A percentile compares a stretch with the other conserved stretches of the same genome.
Conservation (phyloP, 2,888 invertebrate species). For the Drosophila mulleri region DNA sequence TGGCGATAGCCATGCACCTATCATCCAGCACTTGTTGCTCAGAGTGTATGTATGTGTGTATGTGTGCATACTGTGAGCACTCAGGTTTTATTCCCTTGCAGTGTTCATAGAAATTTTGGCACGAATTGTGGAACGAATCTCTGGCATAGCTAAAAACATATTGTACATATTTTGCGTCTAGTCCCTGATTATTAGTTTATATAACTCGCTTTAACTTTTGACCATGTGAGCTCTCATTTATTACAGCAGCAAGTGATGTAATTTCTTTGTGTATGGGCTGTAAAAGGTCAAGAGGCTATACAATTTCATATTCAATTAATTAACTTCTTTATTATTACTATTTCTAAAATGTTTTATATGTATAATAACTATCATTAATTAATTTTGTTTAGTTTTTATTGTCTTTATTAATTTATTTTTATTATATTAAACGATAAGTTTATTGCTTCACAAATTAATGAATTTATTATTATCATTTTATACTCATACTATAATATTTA, state of each 20-base stretch:
- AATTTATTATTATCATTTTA: no score
- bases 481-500: no score
- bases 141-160: background rate
- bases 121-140: conserved; percentile 16
- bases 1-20: conserved; percentile 27
- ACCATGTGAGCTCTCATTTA: background rate
- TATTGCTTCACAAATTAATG: no score
- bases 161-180: background rate
- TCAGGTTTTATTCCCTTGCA: conserved; percentile 17
- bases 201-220: background rate
- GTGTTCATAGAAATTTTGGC: conserved; percentile 7
- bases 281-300: background rate
- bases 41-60: background rate
- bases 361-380: no score
- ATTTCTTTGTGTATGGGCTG: background rate
- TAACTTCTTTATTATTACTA: no score
- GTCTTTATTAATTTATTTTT: no score
- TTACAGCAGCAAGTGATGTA: background rate
- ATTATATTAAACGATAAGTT: no score
- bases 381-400: no score
- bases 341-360: no score
- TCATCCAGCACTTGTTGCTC: conserved; percentile 41
- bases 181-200: background rate
- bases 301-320: no score
- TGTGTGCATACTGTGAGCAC: conserved; percentile 17